Evolutionary conservation across 2,113 vertebrate genomes (phyloP).

Genomic region (Marmota monax): DNA sequence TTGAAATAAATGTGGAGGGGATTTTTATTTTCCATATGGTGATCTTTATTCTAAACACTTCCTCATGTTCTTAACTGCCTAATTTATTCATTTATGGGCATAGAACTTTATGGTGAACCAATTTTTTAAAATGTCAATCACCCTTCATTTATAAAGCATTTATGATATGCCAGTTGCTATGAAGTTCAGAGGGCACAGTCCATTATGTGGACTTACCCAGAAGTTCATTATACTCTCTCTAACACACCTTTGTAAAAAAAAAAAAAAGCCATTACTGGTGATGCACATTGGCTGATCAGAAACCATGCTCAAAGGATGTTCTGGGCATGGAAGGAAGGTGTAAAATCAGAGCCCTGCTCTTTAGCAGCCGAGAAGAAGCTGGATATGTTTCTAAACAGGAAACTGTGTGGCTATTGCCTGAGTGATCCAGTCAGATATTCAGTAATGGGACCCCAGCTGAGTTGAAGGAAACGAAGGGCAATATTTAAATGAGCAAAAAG

Average conservation of each 20-base stretch:
- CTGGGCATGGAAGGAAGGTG: neutral
- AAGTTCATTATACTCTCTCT: neutral
- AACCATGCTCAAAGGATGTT: neutral
- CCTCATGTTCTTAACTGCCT: neutral
- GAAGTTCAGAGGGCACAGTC: neutral
- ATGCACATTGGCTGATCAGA: neutral
- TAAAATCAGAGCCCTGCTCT: neutral
- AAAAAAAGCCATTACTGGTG: neutral
- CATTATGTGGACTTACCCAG: neutral
- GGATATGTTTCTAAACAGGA: neutral
- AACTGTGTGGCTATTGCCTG: rapidly evolving
- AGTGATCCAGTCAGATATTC: neutral
- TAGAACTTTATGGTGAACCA: neutral
- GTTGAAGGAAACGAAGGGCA: neutral
- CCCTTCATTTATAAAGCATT: neutral
- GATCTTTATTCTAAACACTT: neutral
- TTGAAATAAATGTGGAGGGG: neutral
- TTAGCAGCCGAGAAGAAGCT: neutral
- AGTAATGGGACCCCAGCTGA: neutral
- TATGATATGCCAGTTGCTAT: neutral
- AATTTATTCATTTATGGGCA: neutral
- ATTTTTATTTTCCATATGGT: neutral
- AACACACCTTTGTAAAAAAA: neutral
- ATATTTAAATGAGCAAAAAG: constrained; percentile 22
- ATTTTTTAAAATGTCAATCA: neutral